Conservation (phyloP, 2,797 vertebrate genomes). For the Pteronotus mesoamericanus region DNA sequence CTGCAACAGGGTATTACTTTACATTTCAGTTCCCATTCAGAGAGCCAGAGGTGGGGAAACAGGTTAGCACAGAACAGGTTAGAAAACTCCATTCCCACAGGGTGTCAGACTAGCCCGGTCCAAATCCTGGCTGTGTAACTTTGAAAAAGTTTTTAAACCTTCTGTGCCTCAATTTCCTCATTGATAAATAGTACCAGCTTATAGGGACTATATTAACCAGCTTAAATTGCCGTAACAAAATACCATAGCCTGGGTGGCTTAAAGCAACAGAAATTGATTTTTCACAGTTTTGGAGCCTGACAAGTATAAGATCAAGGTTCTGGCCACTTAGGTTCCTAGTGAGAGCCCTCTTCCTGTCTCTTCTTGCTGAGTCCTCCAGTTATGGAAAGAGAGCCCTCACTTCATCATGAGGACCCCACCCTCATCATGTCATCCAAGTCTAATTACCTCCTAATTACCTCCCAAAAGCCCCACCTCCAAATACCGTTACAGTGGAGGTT, state of each 20-base stretch:
- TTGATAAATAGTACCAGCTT: neutral
- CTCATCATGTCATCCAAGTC: neutral
- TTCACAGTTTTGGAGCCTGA: neutral
- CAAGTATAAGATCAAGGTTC: neutral
- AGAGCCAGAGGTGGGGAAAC: neutral
- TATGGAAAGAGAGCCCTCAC: neutral
- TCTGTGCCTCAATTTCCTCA: neutral
- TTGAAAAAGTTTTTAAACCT: neutral
- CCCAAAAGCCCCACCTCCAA: neutral
- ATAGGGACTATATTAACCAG: neutral
- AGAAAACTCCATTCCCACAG: neutral
- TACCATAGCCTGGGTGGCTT: neutral
- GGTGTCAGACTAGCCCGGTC: neutral
- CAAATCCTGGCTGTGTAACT: neutral
- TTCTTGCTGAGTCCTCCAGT: neutral
- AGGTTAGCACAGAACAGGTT: neutral
- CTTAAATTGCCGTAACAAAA: neutral
- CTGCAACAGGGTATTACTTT: neutral
- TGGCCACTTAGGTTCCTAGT: neutral
- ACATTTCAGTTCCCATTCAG: neutral
- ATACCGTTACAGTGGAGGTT: neutral
- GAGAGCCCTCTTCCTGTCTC: neutral
- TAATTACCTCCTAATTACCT: neutral
- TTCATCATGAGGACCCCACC: neutral
- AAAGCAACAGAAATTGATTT: neutral